Evolutionary conservation across 2,113 vertebrate genomes (phyloP), one percentile per base, ranked within the genome.

Genomic region (Falco punctatus): DNA sequence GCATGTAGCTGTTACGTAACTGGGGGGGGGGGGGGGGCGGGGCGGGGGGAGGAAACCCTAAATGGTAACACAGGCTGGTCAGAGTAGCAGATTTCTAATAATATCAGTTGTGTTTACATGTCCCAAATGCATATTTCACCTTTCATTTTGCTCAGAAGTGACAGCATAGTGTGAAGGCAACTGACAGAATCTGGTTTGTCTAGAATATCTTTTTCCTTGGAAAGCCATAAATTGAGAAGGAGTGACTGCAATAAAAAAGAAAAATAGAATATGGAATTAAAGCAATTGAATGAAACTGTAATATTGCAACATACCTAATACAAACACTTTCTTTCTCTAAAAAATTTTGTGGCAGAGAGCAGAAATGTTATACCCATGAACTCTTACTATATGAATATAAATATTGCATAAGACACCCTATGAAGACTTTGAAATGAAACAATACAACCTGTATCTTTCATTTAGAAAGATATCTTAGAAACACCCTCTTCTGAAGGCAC

Each of bases 191-290:
- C 97, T 13, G 97, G 96, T 88, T 98, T 98, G 79, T 99, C 98
- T 59, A 99, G 93, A 82, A 99, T 96, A 66, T 98, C 98, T 95
- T 98, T 99, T 94, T 99, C 99, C 97, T 98, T 98, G 58, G 98
- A 99, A 72, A 99, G 97, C 99, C 99, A 99, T 83, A 99, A 98
- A 84, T 98, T 98, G 67, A 99, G 98, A 69, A 99, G 97, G 83
- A 99, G 98, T 93, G 99, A 98, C 99, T 99, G 94, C 48, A 87
- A 95, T 75, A 24, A 72, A 66, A 58, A 4, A 22, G 75, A 24
- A 72, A 66, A 58, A 4, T 20, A 62, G 20, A 86, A 89, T 15
- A 83, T 8, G 24, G 18, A 84, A 72, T 40, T 71, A 57, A 90
- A 90, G 52, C n/a, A 81, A 42, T 6, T 70, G 46, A 92, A 57